Evolutionary conservation across 2,113 vertebrate genomes (phyloP).

Genomic region (Amblyornis subalaris): DNA sequence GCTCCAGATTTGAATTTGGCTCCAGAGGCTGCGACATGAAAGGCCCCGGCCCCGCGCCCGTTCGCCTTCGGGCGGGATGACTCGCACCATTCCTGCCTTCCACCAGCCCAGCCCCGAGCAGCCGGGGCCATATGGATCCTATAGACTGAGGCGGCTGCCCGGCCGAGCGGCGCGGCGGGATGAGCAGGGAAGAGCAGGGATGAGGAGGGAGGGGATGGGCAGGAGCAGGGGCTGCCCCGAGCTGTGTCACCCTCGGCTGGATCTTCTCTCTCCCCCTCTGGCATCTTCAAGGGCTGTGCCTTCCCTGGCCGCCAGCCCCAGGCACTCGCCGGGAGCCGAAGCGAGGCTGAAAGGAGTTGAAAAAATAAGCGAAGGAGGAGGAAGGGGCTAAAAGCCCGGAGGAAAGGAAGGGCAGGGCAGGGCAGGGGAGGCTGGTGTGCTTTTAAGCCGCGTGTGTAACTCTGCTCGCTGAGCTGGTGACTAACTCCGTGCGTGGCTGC

Average conservation of each 20-base stretch:
- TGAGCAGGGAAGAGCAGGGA: too few species aligned
- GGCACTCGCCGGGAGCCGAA: background rate
- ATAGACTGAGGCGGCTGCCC: background rate
- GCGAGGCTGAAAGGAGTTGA: background rate
- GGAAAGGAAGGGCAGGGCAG: background rate
- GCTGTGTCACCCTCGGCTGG: background rate
- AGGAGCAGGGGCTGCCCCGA: background rate
- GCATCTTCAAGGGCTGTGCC: background rate
- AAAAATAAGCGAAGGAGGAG: background rate
- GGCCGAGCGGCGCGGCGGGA: accelerated
- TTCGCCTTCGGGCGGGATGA: conserved; percentile 27
- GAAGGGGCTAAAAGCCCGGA: accelerated
- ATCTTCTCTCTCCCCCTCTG: background rate
- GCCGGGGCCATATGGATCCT: conserved; percentile 7
- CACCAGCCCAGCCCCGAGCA: background rate
- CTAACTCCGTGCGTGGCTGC: conserved; percentile 50
- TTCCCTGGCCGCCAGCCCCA: background rate
- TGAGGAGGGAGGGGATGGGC: background rate
- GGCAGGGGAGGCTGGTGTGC: background rate
- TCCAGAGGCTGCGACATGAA: background rate
- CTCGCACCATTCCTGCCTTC: background rate
- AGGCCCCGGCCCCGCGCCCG: background rate
- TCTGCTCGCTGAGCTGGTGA: conserved; percentile 59
- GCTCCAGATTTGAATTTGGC: conserved; percentile 54
- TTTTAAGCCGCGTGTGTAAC: conserved; percentile 66